Base-by-base conservation (phyloP, 2,797 vertebrate genomes). In the Meda fulgida region DNA sequence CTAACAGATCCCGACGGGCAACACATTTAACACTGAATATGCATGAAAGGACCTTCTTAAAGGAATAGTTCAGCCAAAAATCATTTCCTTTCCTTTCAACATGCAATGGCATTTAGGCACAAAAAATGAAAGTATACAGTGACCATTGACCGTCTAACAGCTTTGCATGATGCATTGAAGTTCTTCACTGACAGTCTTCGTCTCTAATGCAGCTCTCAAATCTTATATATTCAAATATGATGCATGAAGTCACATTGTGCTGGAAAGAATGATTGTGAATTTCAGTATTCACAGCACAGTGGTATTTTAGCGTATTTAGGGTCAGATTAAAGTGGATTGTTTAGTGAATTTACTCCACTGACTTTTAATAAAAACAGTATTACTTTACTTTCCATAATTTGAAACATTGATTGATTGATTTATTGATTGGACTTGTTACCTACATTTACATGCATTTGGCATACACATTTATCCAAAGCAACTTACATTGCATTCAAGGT, bases 1-100 rank as follows among this genome's bases (percentile, higher is more conserved):
- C 21, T 48, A 55, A 48, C 13, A 53, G 46, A 36, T 80, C 43
- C 79, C 21, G 1, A 80, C 1, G 0, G 65, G 29, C 43, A 80
- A 51, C 14, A 67, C 7, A 69, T 55, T 80, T 80, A 48, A 67
- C 60, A 67, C 3, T 55, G 65, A 53, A 80, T 69, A 51, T 80
- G 31, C 48, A 69, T 48, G 65, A 80, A 70, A 34, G 2, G 3
- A 34, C 29, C 60, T 78, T 16, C 77, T 43, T 51, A 67, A 48
- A 34, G 34, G 53, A 60, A 60, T 19, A 58, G 51, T n/a, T 40
- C 14, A 78, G 36, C 23, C 23, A 38, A 78, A 60, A 29, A 58
- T 19, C 0, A 8, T 36, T 76, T n/a, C 11, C 19, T 76, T 76
- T 75, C 10, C 19, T 34, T 21, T 69, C 31, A 69, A 38, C 19